phyloP scores from a whole-genome alignment of 2,888 invertebrate genomes.

The Dilophus febrilis region DNA sequence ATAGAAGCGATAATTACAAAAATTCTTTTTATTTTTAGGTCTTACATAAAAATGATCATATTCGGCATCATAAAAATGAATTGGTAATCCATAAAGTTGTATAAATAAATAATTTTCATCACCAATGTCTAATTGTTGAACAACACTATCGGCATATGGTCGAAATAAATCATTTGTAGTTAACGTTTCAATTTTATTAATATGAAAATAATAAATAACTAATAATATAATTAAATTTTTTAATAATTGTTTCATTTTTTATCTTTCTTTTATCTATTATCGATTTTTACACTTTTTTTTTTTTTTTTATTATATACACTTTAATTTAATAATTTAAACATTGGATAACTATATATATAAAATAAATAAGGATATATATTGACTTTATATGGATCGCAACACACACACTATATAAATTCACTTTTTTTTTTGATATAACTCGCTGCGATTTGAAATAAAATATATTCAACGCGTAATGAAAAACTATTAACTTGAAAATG shows the following conservation, averaged over 20 bases:
- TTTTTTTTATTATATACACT: neutral
- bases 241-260: too few species aligned
- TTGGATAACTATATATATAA: neutral
- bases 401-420: neutral
- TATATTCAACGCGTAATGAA: neutral
- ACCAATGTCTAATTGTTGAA: slow-evolving; percentile 18
- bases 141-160: slow-evolving; percentile 7
- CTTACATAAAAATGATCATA: slow-evolving; percentile 72
- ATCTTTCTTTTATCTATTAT: too few species aligned
- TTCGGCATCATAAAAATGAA: slow-evolving; percentile 59
- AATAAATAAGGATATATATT: neutral
- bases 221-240: neutral
- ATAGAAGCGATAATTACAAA: too few species aligned
- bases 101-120: slow-evolving; percentile 23
- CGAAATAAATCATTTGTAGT: slow-evolving; percentile 7
- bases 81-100: slow-evolving; percentile 35
- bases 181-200: neutral
- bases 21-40: slow-evolving; percentile 20
- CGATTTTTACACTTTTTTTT: too few species aligned
- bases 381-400: neutral
- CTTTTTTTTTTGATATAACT: too few species aligned
- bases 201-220: neutral
- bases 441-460: too few species aligned
- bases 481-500: too few species aligned
- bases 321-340: neutral